Conservation (phyloP, 2,113 vertebrate genomes). For the Muntiacus muntjak region DNA sequence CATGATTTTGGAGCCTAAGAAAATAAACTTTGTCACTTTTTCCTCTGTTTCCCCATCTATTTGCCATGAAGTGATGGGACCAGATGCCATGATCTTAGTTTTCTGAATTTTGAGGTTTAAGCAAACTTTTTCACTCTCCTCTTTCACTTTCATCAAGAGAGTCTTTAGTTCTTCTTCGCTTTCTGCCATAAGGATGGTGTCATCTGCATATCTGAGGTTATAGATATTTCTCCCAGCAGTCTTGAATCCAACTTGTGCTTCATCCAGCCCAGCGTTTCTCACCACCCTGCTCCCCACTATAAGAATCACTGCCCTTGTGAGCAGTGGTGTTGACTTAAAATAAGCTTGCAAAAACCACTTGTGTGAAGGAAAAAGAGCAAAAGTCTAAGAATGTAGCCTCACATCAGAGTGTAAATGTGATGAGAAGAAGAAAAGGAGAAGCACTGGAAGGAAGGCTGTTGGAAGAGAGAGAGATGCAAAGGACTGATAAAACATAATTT, state of each 20-base stretch:
- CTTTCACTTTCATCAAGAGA: background rate
- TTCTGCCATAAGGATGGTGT: background rate
- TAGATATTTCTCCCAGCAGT: background rate
- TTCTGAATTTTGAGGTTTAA: background rate
- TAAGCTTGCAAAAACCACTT: background rate
- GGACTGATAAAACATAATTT: background rate
- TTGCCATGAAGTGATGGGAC: background rate
- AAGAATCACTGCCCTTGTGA: background rate
- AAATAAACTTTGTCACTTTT: background rate
- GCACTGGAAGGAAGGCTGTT: background rate
- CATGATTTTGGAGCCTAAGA: background rate
- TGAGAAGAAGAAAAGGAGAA: background rate
- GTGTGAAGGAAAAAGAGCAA: background rate
- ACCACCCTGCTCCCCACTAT: background rate
- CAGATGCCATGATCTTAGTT: background rate
- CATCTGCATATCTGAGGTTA: background rate
- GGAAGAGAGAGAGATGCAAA: background rate
- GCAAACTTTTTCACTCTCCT: background rate
- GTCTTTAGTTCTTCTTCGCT: background rate
- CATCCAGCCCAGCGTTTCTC: background rate
- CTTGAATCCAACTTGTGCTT: background rate
- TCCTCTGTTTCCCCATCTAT: background rate
- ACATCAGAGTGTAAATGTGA: background rate
- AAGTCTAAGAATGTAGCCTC: background rate
- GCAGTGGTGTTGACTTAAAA: background rate